These are phyloP conservation scores for Chunga burmeisteri DNA, from an alignment of 2,113 vertebrate genomes.

Conservation along the genomic window DNA sequence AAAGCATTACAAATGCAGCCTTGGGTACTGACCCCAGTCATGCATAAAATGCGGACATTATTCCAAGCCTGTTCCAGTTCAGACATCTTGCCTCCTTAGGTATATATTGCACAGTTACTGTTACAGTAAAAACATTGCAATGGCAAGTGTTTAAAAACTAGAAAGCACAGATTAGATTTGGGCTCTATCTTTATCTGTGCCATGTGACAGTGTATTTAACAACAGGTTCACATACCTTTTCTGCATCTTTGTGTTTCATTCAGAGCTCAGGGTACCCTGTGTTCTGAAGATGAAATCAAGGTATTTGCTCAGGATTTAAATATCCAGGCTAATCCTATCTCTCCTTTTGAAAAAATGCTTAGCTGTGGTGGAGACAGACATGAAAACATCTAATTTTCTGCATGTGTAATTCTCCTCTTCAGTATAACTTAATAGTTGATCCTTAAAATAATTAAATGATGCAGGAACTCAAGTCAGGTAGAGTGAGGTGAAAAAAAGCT, in stretches of 20 bases:
- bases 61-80: not conserved
- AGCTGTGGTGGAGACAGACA: not conserved
- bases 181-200: not conserved
- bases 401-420: not conserved
- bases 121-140: not conserved
- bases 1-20: not conserved
- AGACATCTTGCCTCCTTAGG: not conserved
- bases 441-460: not conserved
- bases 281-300: not conserved
- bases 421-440: not conserved
- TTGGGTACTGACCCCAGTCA: not conserved
- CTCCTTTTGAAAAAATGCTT: not conserved
- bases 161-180: not conserved
- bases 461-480: not conserved
- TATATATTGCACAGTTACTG: not conserved
- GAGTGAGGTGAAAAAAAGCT: not conserved
- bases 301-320: not conserved
- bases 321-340: not conserved
- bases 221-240: not conserved
- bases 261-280: not conserved
- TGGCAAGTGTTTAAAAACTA: not conserved
- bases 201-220: not conserved
- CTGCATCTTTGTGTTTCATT: not conserved
- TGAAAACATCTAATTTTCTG: not conserved
- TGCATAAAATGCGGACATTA: not conserved